phyloP scores from a whole-genome alignment of 2,888 invertebrate species.

The Fabriciana adippe region DNA sequence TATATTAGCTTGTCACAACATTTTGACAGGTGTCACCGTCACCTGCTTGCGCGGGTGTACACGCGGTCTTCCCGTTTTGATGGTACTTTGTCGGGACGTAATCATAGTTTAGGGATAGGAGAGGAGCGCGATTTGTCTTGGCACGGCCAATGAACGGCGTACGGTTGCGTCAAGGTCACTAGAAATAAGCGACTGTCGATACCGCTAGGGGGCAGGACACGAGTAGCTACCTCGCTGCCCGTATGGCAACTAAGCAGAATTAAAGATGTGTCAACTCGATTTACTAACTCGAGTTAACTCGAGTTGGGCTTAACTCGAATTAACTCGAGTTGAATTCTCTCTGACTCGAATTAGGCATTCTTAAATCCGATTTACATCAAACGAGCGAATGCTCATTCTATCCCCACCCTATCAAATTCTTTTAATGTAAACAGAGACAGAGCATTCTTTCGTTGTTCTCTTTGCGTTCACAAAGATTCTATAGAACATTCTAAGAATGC shows the following conservation, averaged over 20 bases:
- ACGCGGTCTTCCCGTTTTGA: slow-evolving; percentile 53
- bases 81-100: slow-evolving; percentile 49
- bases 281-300: too few species aligned
- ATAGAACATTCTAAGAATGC: too few species aligned
- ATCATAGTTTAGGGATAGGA: slow-evolving; percentile 65
- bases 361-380: too few species aligned
- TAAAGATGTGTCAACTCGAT: too few species aligned
- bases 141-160: slow-evolving; percentile 77
- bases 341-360: too few species aligned
- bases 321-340: too few species aligned
- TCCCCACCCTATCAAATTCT: too few species aligned
- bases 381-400: too few species aligned
- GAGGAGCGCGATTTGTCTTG: slow-evolving; percentile 63
- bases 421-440: too few species aligned
- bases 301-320: too few species aligned
- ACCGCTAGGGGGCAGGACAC: slow-evolving; percentile 67
- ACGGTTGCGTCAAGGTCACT: slow-evolving; percentile 72
- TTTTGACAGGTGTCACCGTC: slow-evolving; percentile 74
- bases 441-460: too few species aligned
- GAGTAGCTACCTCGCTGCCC: slow-evolving; percentile 69
- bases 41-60: slow-evolving; percentile 54
- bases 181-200: slow-evolving; percentile 51
- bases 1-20: slow-evolving; percentile 66
- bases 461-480: too few species aligned
- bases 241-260: slow-evolving; percentile 74